A percentile compares a stretch with the other conserved stretches of the same genome.
phyloP scores from a whole-genome alignment of 2,797 vertebrate species.

The Chiloscyllium punctatum region DNA sequence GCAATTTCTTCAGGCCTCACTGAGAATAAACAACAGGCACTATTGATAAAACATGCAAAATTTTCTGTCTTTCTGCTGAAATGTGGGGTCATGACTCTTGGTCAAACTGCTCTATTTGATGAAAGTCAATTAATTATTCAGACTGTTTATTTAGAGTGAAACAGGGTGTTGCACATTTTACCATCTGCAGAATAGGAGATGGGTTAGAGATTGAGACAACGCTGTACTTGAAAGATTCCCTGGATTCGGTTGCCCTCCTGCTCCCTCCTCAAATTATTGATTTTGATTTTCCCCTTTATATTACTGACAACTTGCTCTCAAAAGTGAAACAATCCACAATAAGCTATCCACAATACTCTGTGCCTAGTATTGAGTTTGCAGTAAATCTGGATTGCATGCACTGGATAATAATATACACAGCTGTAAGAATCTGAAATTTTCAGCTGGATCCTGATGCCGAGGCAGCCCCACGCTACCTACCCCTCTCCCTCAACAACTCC shows the following conservation, averaged over 20 bases:
- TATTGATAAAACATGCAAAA: neutral
- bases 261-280: neutral
- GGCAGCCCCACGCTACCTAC: too few species aligned
- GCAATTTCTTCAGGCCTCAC: neutral
- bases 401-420: neutral
- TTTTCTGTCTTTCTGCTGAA: neutral
- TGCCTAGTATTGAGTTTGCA: neutral
- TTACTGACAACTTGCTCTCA: neutral
- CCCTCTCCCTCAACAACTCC: too few species aligned
- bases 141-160: neutral
- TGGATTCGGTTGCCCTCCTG: too few species aligned
- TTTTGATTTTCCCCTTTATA: neutral
- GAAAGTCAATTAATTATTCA: neutral
- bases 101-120: neutral
- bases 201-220: neutral
- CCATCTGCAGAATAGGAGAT: neutral
- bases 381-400: neutral
- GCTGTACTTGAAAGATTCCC: neutral
- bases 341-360: neutral
- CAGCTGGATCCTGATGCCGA: too few species aligned
- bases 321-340: neutral
- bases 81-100: neutral
- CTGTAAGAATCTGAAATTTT: too few species aligned
- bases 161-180: neutral
- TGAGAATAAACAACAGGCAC: neutral